Evolutionary conservation across 2,797 vertebrate genomes (phyloP).

Genomic region (Psittacula derbiana): DNA sequence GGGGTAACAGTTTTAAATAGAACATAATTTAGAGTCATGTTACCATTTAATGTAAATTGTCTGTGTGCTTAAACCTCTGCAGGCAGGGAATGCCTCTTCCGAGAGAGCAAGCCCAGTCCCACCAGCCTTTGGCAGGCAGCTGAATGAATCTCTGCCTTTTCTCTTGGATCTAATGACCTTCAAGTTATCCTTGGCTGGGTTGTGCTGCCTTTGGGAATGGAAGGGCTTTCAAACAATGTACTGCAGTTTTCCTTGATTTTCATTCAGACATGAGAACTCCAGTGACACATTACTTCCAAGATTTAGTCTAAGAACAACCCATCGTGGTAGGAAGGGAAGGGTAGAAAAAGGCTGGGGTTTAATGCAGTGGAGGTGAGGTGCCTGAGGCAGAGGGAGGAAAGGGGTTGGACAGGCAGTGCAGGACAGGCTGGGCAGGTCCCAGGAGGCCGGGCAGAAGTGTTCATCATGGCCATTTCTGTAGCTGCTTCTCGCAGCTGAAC

Average conservation of each 20-base stretch:
- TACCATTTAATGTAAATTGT: neutral
- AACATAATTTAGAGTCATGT: neutral
- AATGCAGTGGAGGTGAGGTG: neutral
- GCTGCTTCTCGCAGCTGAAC: neutral
- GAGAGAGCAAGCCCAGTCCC: neutral
- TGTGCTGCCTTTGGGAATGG: neutral
- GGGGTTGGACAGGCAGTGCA: neutral
- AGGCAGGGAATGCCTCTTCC: neutral
- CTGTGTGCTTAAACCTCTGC: neutral
- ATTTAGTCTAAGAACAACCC: neutral
- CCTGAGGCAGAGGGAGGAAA: neutral
- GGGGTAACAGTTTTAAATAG: neutral
- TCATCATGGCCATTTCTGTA: rapidly evolving
- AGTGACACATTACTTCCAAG: neutral
- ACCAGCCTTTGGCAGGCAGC: neutral
- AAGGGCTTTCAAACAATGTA: neutral
- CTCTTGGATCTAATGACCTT: neutral
- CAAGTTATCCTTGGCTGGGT: slow-evolving; percentile 1
- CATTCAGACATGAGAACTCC: neutral
- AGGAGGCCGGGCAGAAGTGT: neutral
- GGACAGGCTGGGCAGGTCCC: neutral
- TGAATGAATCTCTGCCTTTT: neutral
- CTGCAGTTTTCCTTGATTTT: neutral
- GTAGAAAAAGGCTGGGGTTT: neutral
- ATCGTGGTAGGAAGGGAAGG: neutral